These are phyloP conservation scores for Zonotrichia leucophrys DNA, from an alignment of 2,113 vertebrate genomes.

Conservation along the genomic window DNA sequence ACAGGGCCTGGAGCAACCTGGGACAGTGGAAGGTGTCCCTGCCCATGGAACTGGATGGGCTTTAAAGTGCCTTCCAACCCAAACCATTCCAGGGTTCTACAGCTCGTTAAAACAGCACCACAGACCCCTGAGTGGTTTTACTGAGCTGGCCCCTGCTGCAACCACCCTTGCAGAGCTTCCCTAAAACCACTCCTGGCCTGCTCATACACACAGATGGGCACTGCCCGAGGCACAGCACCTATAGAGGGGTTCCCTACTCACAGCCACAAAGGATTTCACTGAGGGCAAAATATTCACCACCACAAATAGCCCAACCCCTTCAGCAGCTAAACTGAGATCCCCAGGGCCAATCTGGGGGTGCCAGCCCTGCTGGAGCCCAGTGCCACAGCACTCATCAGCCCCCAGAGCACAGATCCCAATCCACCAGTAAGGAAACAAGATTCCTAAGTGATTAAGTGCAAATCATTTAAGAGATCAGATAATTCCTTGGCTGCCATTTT, in stretches of 20 bases:
- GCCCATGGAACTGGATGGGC: too few relatives aligned
- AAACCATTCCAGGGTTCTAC: background rate
- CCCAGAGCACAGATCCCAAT: background rate
- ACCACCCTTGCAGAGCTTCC: background rate
- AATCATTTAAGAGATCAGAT: background rate
- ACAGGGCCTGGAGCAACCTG: rapidly evolving
- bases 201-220: background rate
- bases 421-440: background rate
- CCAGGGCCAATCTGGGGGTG: background rate
- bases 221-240: rapidly evolving
- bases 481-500: conserved; percentile 4
- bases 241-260: background rate
- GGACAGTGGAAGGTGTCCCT: background rate
- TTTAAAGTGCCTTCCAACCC: background rate
- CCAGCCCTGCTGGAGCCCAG: background rate
- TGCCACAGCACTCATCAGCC: background rate
- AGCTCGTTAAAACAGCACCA: background rate
- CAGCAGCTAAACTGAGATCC: background rate
- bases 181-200: rapidly evolving
- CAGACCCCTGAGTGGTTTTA: background rate
- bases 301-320: background rate
- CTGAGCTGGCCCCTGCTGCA: background rate
- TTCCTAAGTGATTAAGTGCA: background rate
- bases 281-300: background rate
- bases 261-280: background rate